phyloP scores from a whole-genome alignment of 1,140 invertebrate species.

The Calephelis nemesis region DNA sequence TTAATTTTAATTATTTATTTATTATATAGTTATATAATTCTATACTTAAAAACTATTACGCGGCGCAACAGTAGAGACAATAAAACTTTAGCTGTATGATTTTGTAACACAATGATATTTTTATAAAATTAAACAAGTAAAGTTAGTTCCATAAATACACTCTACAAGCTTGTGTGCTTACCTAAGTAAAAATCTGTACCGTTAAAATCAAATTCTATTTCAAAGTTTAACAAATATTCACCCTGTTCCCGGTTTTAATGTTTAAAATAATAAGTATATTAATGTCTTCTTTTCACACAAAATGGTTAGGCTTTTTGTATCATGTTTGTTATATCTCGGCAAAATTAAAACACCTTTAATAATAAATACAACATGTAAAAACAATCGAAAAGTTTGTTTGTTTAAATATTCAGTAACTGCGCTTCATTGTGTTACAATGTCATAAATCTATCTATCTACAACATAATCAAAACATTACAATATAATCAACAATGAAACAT shows the following conservation, averaged over 20 bases:
- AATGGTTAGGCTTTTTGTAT: no score
- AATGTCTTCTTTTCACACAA: no score
- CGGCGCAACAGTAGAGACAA: conserved; percentile 61
- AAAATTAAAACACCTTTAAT: no score
- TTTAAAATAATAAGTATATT: no score
- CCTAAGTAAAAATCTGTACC: no score
- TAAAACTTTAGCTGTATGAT: conserved; percentile 21
- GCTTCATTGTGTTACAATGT: not conserved
- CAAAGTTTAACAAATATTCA: no score
- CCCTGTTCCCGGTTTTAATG: no score
- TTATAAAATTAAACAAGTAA: conserved; percentile 37
- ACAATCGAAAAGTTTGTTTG: not conserved
- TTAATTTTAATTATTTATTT: conserved; percentile 73
- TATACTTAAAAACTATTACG: conserved; percentile 52
- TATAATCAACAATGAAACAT: conserved; percentile 69
- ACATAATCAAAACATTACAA: conserved; percentile 50
- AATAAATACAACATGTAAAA: no score
- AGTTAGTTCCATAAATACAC: no score
- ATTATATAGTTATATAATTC: conserved; percentile 43
- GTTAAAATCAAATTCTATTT: no score
- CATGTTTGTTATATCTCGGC: no score
- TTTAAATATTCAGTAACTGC: not conserved
- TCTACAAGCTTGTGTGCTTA: no score
- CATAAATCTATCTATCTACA: conserved; percentile 39
- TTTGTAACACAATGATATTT: conserved; percentile 23